phyloP scores from a whole-genome alignment of 2,113 vertebrate genomes.

The Mesocricetus auratus region DNA sequence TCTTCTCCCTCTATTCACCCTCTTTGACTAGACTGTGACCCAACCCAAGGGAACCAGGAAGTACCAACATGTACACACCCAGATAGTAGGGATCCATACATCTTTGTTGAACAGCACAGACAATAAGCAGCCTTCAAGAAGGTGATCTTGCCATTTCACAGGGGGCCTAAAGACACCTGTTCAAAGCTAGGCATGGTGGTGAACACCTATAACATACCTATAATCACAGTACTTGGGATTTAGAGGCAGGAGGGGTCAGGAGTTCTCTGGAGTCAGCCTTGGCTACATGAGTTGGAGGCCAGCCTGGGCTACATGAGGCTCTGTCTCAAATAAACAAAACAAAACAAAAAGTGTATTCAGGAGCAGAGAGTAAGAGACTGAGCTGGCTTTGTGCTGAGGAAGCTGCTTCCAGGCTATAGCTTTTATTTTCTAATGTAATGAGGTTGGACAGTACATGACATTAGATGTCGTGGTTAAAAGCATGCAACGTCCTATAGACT shows the following conservation, averaged over 20 bases:
- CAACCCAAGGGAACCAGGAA: neutral
- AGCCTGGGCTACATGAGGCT: neutral
- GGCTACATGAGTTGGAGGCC: neutral
- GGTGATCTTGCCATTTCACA: neutral
- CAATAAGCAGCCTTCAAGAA: neutral
- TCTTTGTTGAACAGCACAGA: neutral
- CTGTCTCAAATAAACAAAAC: neutral
- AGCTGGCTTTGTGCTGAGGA: neutral
- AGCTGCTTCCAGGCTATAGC: neutral
- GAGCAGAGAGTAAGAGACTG: neutral
- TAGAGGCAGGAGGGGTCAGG: neutral
- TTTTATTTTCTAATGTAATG: neutral
- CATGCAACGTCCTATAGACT: conserved; percentile 39
- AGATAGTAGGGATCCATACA: neutral
- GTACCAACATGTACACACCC: neutral
- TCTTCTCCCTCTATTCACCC: no score
- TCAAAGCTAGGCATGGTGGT: neutral
- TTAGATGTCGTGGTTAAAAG: conserved; percentile 54
- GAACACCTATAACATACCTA: no score
- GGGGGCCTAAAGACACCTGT: neutral
- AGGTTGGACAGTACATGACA: neutral
- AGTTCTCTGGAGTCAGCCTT: neutral
- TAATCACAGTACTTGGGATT: neutral
- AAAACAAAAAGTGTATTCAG: neutral
- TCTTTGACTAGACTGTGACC: neutral